Evolutionary conservation across 2,797 vertebrate species (phyloP).

Genomic region (Phrynocephalus guinanensis): DNA sequence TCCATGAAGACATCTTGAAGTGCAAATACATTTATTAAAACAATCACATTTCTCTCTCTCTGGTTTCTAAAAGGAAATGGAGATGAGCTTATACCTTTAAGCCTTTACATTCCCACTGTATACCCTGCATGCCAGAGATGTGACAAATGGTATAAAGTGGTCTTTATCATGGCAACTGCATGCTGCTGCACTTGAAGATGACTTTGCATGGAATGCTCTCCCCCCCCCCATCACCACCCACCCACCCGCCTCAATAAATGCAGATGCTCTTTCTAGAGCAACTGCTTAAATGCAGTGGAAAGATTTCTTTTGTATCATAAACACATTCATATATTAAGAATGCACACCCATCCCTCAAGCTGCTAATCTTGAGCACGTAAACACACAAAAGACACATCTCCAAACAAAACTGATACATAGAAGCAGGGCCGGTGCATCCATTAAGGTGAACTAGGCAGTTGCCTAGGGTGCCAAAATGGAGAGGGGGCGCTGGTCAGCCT

Average conservation of each 20-base stretch:
- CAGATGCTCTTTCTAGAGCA: background rate
- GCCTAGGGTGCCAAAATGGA: no score
- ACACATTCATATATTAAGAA: background rate
- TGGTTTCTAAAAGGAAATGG: slow-evolving; percentile 43
- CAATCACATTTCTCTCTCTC: slow-evolving; percentile 38
- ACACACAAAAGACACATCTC: no score
- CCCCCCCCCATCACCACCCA: no score
- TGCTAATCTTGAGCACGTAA: background rate
- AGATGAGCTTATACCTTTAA: slow-evolving; percentile 26
- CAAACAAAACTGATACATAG: no score
- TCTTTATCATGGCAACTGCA: slow-evolving; percentile 33
- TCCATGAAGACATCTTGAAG: slow-evolving; percentile 63
- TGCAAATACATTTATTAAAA: slow-evolving; percentile 64
- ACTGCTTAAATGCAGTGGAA: background rate
- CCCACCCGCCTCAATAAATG: background rate
- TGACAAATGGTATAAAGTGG: slow-evolving; percentile 2
- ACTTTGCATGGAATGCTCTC: background rate
- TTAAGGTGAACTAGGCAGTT: no score
- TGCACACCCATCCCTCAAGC: background rate
- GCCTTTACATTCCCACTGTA: slow-evolving; percentile 41
- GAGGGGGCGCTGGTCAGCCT: no score
- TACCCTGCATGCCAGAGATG: background rate
- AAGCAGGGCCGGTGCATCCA: no score
- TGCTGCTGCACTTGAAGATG: background rate
- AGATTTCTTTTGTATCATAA: background rate